Base-by-base conservation (phyloP, 2,113 vertebrate species). In the Seriola rivoliana region DNA sequence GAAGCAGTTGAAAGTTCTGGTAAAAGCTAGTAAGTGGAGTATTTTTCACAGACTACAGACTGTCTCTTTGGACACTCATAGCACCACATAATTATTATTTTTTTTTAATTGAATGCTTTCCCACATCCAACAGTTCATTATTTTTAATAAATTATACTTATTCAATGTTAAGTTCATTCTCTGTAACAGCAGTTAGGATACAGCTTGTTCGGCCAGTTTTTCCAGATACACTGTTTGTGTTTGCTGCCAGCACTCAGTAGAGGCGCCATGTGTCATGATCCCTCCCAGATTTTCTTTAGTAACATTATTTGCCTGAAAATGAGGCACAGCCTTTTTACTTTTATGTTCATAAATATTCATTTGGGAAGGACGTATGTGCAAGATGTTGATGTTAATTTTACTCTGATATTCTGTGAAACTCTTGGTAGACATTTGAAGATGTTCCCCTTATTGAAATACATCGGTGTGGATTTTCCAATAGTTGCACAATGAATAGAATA, bases 221-320 rank as follows among this genome's bases (percentile, higher is more conserved):
- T 48, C 14, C 46, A 48, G 46, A 16, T 17, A 16, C 44, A 46
- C 14, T 48, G 38, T 36, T 34, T 36, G 0, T 59, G 52, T 58
- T 29, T 19, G 34, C 55, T 17, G 32, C 42, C 25, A 16, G 5
- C 69, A 57, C 48, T 42, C 68, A 83, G 34, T 19, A 16, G 62
- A 42, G 34, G 36, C 10, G 2, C 29, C 11, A 0, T 42, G 25
- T 68, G 38, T 59, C 55, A 64, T 5, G 29, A 29, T 57, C 55
- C 52, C 55, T 71, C 71, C 16, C 59, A 34, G 4, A 48, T 48
- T 42, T 46, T 71, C 71, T 12, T 52, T 25, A 21, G 40, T 79
- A 58, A 66, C 66, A 80, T 57, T 63, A 25, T 80, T 78, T 71
- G 46, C 55, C 36, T 54, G 25, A 69, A 70, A 78, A 59, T 60